phyloP scores from a whole-genome alignment of 2,797 vertebrate species.

The Gymnocypris eckloni region DNA sequence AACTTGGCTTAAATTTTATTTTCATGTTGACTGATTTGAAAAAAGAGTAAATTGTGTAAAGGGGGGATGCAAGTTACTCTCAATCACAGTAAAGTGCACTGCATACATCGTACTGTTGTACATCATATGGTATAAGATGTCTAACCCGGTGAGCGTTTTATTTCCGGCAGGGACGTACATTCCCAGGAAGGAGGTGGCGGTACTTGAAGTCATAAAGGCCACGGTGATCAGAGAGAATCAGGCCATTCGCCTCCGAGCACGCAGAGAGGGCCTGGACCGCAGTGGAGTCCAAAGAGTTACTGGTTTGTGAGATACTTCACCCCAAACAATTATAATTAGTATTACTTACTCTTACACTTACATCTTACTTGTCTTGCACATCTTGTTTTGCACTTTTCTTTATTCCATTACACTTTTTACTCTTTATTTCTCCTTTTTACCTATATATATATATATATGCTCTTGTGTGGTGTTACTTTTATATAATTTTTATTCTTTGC shows the following conservation, averaged over 20 bases:
- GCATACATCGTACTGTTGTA: background rate
- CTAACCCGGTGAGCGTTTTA: background rate
- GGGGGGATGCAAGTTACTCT: background rate
- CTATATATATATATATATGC: no score
- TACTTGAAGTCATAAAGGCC: conserved; percentile 87
- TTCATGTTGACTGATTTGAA: background rate
- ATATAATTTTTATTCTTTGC: no score
- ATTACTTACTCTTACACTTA: background rate
- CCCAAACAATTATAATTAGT: rapidly evolving
- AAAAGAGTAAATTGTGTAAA: background rate
- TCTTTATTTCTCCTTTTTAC: no score
- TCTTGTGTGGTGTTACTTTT: no score
- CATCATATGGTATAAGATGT: background rate
- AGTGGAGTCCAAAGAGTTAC: conserved; percentile 81
- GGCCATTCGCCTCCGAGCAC: conserved; percentile 87
- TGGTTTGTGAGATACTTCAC: conserved; percentile 69
- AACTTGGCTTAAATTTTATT: background rate
- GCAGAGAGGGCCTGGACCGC: conserved; percentile 87
- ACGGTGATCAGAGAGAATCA: conserved; percentile 89
- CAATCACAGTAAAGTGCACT: background rate
- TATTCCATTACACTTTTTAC: no score
- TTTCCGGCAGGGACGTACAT: conserved; percentile 85
- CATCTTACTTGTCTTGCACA: no score
- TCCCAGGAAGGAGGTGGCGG: conserved; percentile 87
- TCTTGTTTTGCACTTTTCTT: no score